A percentile compares a stretch with the other conserved stretches of the same genome.
Conservation (phyloP, 2,797 vertebrate species). For the Lophius americanus region DNA sequence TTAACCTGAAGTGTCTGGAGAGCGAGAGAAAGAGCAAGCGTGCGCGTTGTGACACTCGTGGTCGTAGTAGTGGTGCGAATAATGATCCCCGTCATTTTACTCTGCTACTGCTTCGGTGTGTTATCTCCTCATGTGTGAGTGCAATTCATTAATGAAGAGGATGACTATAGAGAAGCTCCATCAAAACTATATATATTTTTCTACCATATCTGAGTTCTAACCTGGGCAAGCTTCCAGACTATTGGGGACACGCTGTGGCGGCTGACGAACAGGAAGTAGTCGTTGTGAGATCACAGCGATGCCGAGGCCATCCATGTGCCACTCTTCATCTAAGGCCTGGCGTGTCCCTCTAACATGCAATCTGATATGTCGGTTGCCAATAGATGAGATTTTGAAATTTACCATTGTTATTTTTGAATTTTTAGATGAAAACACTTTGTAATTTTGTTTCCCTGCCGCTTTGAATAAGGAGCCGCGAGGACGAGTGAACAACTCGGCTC, state of each 20-base stretch:
- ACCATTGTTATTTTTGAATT: conserved; percentile 78
- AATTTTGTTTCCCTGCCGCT: conserved; percentile 85
- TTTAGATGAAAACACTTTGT: conserved; percentile 82
- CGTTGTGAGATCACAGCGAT: conserved; percentile 17
- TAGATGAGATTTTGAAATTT: conserved; percentile 76
- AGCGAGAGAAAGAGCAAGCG: conserved; percentile 51
- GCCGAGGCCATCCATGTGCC: conserved; percentile 25
- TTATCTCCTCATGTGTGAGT: conserved; percentile 78
- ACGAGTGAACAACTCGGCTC: conserved; percentile 31
- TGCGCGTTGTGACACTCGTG: conserved; percentile 46
- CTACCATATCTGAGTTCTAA: conserved; percentile 86
- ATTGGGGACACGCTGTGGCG: conserved; percentile 38
- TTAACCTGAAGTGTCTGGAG: conserved; percentile 79
- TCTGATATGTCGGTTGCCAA: conserved; percentile 68
- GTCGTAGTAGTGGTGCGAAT: conserved; percentile 65
- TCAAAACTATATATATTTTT: conserved; percentile 88
- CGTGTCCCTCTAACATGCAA: conserved; percentile 55
- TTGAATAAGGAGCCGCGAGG: conserved; percentile 58
- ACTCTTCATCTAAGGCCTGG: conserved; percentile 41
- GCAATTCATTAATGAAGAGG: conserved; percentile 78
- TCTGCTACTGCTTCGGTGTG: conserved; percentile 60
- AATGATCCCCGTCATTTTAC: conserved; percentile 71
- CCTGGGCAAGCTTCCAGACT: conserved; percentile 71
- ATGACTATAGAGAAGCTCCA: conserved; percentile 81
- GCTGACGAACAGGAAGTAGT: conserved; percentile 3